Base-by-base conservation (phyloP, 1,140 invertebrate genomes). In the Elymnias hypermnestra region DNA sequence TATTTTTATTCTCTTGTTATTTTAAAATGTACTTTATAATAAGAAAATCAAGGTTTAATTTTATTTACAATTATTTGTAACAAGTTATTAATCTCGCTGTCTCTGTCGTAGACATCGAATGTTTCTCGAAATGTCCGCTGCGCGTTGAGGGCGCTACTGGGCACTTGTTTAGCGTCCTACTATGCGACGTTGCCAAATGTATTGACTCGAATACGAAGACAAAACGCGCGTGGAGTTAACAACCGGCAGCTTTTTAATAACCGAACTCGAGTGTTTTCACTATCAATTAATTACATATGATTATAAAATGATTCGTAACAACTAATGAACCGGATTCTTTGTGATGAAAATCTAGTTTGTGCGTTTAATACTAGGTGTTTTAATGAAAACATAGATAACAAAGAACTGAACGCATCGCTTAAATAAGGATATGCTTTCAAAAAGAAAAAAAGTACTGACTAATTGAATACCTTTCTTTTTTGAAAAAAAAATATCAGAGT, bases 141-240 rank as follows among this genome's bases (percentile, higher is more conserved):
- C 81, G 82, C 72, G 76, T 84, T 82, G 83, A 67, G 77, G 81
- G 77, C 82, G 75, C 84, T 63, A 60, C 69, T 64, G 77, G 76
- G 68, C 69, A 79, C 74, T 83, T 82, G 75, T 83, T 83, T 83
- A 82, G 83, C 84, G 83, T 85, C 81, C 75, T 64, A 64, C 63
- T 68, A 68, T 77, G 83, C 85, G 83, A 81, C 77, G 83, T 87
- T 87, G 83, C 83, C 84, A 85, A 76, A 70, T 85, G 73, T 85
- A 85, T 85, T 81, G 79, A 85, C 78, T 83, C 74, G 69, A 71
- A 76, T 76, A 83, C 69, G 64, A 78, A 82, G 82, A 83, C 79
- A 82, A 79, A 82, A 82, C 77, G 82, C 78, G 77, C 67, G 75
- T 77, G 63, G 75, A 70, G 71, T 75, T 82, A 79, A 64, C 61